These are phyloP conservation scores for Adela reaumurella DNA, from an alignment of 2,888 invertebrate species.

Conservation along the genomic window DNA sequence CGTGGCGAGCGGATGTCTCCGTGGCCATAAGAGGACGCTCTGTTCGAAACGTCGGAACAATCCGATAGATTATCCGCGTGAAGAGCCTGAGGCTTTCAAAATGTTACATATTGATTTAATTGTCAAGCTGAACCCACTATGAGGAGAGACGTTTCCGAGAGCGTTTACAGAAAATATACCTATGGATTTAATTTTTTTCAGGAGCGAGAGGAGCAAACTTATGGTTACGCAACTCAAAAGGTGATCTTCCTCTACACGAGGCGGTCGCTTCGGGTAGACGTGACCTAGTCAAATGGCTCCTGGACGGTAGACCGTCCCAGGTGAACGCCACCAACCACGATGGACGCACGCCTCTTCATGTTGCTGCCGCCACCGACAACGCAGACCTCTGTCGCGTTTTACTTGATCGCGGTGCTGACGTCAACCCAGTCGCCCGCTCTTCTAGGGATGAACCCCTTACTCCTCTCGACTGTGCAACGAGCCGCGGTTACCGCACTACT, in stretches of 20 bases:
- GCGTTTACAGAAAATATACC: not conserved
- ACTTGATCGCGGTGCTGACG: constrained; percentile 78
- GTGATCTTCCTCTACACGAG: constrained; percentile 94
- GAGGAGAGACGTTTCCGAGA: not conserved
- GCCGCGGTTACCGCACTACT: constrained; percentile 81
- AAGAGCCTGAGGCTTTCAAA: not conserved
- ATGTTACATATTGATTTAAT: not conserved
- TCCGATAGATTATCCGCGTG: too few species aligned
- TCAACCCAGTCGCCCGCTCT: constrained; percentile 80
- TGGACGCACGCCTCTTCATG: constrained; percentile 88
- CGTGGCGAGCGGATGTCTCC: too few species aligned
- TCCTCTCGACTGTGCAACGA: constrained; percentile 86
- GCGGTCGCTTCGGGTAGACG: constrained; percentile 89
- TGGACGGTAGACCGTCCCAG: constrained; percentile 77
- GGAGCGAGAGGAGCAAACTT: constrained; percentile 73
- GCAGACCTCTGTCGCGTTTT: constrained; percentile 88
- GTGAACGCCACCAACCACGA: constrained; percentile 89
- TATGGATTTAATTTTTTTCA: too few species aligned
- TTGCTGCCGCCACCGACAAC: constrained; percentile 91
- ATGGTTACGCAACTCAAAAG: constrained; percentile 89
- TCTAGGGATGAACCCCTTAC: constrained; percentile 83
- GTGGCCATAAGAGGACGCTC: too few species aligned
- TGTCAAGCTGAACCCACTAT: not conserved
- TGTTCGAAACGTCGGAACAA: too few species aligned
- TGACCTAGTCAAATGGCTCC: constrained; percentile 84